These are phyloP conservation scores for Phymanthus crucifer DNA, from an alignment of 92 coral and sea anemone genomes.

Conservation along the genomic window DNA sequence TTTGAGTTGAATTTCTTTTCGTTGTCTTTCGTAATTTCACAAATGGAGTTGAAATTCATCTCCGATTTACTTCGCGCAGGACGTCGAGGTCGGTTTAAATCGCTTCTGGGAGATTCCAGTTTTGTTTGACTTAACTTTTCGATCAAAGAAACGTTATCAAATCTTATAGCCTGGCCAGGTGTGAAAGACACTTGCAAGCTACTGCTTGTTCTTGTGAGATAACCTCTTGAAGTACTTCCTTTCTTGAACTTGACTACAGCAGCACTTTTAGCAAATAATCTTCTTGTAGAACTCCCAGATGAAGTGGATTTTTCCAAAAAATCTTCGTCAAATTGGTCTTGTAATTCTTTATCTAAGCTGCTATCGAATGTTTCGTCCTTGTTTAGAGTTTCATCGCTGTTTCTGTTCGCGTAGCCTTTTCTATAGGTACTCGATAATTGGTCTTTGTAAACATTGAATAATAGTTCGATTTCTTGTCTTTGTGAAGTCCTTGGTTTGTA, in stretches of 20 bases:
- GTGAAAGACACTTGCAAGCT: not conserved
- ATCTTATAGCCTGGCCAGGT: conserved; percentile 1
- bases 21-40: not conserved
- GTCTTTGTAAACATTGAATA: conserved; percentile 64
- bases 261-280: conserved; percentile 19
- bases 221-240: not conserved
- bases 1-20: not conserved
- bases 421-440: conserved; percentile 76
- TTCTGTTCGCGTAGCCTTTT: conserved; percentile 24
- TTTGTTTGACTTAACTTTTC: not conserved
- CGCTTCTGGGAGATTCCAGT: not conserved
- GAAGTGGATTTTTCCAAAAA: not conserved
- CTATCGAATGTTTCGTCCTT: not conserved
- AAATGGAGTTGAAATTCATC: not conserved
- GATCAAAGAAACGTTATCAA: not conserved
- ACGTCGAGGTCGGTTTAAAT: conserved; percentile 1
- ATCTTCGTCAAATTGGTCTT: not conserved
- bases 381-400: not conserved
- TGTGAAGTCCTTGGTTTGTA: conserved; percentile 17
- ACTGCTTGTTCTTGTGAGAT: not conserved
- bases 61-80: conserved; percentile 22
- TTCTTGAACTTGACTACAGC: conserved; percentile 18
- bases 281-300: conserved; percentile 2
- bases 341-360: not conserved
- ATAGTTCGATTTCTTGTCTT: conserved; percentile 52